Conservation (phyloP, 2,113 vertebrate genomes). For the Cynopterus brachyotis region DNA sequence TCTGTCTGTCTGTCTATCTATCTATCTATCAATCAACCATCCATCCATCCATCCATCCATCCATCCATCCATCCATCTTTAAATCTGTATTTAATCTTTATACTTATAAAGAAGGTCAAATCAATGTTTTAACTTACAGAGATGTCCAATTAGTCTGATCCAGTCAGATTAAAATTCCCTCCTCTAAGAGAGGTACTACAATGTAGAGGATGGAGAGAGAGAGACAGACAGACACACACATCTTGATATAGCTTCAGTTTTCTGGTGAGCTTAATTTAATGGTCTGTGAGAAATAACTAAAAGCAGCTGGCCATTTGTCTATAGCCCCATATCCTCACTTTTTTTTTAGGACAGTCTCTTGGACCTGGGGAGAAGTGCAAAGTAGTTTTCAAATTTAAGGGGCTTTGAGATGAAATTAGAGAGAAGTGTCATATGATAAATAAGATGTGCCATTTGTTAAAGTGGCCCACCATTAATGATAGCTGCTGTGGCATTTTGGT, state of each 20-base stretch:
- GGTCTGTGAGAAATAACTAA: not conserved
- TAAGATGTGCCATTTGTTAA: conserved; percentile 10
- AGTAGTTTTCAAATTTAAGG: conserved; percentile 16
- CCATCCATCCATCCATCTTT: not conserved
- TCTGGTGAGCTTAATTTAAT: not conserved
- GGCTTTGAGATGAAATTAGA: not conserved
- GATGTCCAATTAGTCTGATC: not conserved
- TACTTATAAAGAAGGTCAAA: not conserved
- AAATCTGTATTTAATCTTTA: conserved; percentile 17
- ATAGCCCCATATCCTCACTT: not conserved
- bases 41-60: no score
- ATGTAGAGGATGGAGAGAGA: not conserved
- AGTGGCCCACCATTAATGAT: not conserved
- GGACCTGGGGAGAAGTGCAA: not conserved
- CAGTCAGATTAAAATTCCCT: not conserved
- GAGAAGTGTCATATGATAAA: not conserved
- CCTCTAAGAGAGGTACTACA: not conserved
- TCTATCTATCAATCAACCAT: not conserved
- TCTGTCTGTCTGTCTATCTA: no score
- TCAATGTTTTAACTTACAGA: not conserved
- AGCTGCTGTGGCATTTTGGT: conserved; percentile 20
- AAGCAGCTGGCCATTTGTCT: not conserved
- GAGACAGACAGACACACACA: not conserved
- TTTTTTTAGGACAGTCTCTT: not conserved
- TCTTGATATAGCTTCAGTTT: not conserved